Evolutionary conservation across 2,113 vertebrate genomes (phyloP).

Genomic region (Mungos mungo): DNA sequence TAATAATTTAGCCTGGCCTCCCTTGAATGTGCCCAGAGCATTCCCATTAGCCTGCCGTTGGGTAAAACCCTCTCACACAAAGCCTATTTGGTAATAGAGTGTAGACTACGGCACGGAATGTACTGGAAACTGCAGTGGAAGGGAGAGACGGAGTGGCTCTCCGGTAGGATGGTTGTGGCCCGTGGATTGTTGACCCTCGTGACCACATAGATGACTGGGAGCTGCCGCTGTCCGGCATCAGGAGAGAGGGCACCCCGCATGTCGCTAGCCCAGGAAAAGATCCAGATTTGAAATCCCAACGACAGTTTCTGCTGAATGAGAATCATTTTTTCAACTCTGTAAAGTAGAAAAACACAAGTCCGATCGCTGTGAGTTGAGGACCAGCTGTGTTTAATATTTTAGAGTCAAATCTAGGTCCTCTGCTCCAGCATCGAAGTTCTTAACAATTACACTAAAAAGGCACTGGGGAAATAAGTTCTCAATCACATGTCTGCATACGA

Average conservation of each 20-base stretch:
- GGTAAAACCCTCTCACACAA: background rate
- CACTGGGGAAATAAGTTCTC: background rate
- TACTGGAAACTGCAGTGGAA: background rate
- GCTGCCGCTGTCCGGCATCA: background rate
- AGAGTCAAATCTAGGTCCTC: background rate
- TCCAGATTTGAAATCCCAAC: background rate
- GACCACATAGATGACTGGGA: background rate
- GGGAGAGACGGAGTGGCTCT: background rate
- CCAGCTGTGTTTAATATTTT: background rate
- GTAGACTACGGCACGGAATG: background rate
- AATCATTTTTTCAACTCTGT: background rate
- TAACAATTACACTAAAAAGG: background rate
- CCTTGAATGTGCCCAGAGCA: background rate
- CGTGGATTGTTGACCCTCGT: background rate
- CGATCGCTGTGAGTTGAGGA: background rate
- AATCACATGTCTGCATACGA: background rate
- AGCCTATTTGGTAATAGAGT: background rate
- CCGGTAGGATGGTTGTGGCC: background rate
- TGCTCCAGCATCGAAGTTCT: background rate
- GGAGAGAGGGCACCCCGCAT: rapidly evolving
- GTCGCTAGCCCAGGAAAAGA: background rate
- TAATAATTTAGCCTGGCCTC: background rate
- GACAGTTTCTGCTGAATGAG: background rate
- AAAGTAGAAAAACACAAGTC: background rate
- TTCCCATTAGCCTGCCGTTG: background rate